Base-by-base conservation (phyloP, 2,797 vertebrate species). In the Bradypodion ventrale region DNA sequence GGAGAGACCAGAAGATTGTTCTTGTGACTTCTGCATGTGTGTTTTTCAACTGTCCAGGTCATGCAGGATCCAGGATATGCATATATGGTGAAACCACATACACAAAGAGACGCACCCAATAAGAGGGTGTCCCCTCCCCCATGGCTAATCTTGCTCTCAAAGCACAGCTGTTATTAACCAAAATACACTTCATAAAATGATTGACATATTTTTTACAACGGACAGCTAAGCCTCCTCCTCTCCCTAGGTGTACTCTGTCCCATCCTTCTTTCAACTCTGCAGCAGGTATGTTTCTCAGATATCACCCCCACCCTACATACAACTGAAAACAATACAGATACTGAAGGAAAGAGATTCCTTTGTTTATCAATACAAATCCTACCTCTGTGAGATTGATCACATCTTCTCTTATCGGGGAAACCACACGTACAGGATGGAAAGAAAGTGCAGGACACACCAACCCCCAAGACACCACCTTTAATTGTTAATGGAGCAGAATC, bases 311-410 rank as follows among this genome's bases (percentile, higher is more conserved):
- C 73, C 3, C 16, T 15, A 44, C 44, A 74, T 89, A 0, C 32
- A 75, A 35, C 62, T 25, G 87, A 60, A 46, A 83, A 87, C 88
- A 85, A 83, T 78, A 87, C 73, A 92, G 87, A 91, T 83, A 46
- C 27, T 0, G 44, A n/a, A 93, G 90, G 95, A 94, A 92, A 89
- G 95, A 95, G 94, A 94, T 94, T 85, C 93, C 94, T 95, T 96
- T 96, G 94, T 95, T 93, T 91, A 80, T 37, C 46, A 29, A 63
- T 73, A 93, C 94, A 93, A 93, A 95, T 95, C 97, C 93, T 97
- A 97, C 97, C 97, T 97, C 95, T 10, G 9, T 49, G 85, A 88
- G 5, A 89, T 93, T 52, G 88, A 94, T 97, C 95, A 96, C 95
- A 96, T 97, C 96, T 95, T 95, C 94, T 92, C 72, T 66, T 27